These are phyloP conservation scores for Ormyrus rosae DNA, from an alignment of 2,888 invertebrate species.

Conservation along the genomic window DNA sequence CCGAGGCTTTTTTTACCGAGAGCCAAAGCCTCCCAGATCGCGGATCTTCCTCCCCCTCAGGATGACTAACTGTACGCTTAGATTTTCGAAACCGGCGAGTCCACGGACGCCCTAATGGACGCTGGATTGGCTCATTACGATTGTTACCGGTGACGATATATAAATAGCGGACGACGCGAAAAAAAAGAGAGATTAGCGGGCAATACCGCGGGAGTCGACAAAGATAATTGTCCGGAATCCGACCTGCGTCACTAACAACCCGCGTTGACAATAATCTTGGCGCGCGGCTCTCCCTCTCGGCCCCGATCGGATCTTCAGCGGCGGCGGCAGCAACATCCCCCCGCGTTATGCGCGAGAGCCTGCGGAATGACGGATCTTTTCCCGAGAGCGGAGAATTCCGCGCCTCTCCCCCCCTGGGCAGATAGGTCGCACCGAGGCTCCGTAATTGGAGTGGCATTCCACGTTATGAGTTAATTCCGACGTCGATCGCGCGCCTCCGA, in stretches of 20 bases:
- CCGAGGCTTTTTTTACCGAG: background rate
- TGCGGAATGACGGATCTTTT: conserved; percentile 55
- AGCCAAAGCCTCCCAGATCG: background rate
- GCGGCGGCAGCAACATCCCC: background rate
- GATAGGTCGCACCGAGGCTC: conserved; percentile 42
- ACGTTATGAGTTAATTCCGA: conserved; percentile 73
- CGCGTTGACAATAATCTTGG: conserved; percentile 15
- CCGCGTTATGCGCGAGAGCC: conserved; percentile 7
- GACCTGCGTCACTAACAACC: no score
- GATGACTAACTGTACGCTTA: background rate
- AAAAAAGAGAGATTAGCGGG: no score
- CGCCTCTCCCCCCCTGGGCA: conserved; percentile 19
- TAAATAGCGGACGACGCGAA: background rate
- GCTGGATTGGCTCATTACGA: background rate
- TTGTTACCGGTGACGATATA: background rate
- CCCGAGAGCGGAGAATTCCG: conserved; percentile 35
- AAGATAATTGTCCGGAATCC: no score
- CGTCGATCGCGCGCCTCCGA: conserved; percentile 53
- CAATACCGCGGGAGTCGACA: no score
- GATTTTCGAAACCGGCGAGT: conserved; percentile 1
- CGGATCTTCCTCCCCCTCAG: no score
- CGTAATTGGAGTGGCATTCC: conserved; percentile 73
- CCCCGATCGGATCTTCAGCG: conserved; percentile 36
- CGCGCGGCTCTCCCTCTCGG: background rate
- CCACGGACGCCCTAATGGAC: background rate